Evolutionary conservation across 2,888 invertebrate species (phyloP).

Genomic region (Tridacna gigas): DNA sequence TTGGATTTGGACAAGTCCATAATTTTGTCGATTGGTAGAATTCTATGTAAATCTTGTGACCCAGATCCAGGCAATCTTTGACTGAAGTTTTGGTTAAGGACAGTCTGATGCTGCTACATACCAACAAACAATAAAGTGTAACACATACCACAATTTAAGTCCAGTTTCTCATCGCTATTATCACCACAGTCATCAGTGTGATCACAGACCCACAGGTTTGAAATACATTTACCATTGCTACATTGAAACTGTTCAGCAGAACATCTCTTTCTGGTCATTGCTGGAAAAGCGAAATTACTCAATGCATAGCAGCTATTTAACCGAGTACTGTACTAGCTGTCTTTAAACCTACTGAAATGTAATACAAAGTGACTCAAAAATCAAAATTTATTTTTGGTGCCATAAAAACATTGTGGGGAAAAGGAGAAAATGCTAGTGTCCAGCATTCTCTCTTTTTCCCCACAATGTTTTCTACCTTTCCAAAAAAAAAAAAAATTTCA

Average conservation of each 20-base stretch:
- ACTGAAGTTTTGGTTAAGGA: neutral
- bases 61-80: neutral
- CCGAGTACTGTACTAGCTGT: too few relatives aligned
- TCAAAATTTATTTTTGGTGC: too few relatives aligned
- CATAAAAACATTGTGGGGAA: neutral
- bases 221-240: conserved; percentile 81
- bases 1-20: too few relatives aligned
- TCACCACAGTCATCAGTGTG: conserved; percentile 98
- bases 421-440: neutral
- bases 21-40: too few relatives aligned
- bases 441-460: neutral
- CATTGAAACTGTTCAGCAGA: conserved; percentile 83
- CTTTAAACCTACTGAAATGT: too few relatives aligned
- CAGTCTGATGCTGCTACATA: too few relatives aligned
- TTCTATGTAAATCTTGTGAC: too few relatives aligned
- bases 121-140: neutral
- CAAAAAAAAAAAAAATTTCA: neutral
- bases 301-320: too few relatives aligned
- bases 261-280: conserved; percentile 6
- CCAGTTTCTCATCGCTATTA: conserved; percentile 85
- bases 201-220: conserved; percentile 89
- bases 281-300: neutral
- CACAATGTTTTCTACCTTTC: neutral
- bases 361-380: too few relatives aligned
- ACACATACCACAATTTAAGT: conserved; percentile 74